A percentile compares a stretch with the other conserved stretches of the same genome.
These are phyloP conservation scores for Onychostruthus taczanowskii DNA, from an alignment of 2,113 vertebrate species.

Conservation along the genomic window DNA sequence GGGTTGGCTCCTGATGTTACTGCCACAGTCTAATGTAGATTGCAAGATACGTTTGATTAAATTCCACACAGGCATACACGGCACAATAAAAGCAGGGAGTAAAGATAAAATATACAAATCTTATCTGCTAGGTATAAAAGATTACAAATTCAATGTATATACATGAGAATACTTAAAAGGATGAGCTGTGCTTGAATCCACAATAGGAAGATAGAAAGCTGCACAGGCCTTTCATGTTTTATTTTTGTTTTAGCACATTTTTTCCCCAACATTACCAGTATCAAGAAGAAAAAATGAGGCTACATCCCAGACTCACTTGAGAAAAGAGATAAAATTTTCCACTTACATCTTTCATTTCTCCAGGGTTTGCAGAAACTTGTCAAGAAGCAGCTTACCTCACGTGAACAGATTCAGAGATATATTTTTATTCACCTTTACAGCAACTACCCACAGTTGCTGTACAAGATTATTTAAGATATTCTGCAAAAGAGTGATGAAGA, in stretches of 20 bases:
- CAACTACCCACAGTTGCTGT: not conserved
- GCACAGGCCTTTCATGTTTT: not conserved
- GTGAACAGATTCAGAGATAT: not conserved
- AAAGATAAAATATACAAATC: not conserved
- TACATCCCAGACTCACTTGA: not conserved
- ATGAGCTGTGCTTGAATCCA: not conserved
- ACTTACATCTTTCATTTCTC: not conserved
- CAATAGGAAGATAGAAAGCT: not conserved
- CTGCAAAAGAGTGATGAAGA: not conserved
- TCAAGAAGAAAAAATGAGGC: not conserved
- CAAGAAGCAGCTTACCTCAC: not conserved
- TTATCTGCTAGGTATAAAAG: not conserved
- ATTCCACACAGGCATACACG: not conserved
- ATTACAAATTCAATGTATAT: not conserved
- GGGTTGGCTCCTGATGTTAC: not conserved
- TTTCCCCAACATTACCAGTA: not conserved
- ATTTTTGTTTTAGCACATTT: not conserved
- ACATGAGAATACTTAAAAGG: not conserved
- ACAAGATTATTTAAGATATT: not conserved
- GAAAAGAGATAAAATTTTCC: not conserved
- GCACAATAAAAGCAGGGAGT: not conserved
- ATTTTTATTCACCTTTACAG: not conserved
- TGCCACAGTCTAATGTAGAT: fast-evolving
- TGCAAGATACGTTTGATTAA: not conserved
- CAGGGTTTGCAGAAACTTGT: not conserved